Conservation (phyloP, 1,140 invertebrate species). For the Drosophila erecta region DNA sequence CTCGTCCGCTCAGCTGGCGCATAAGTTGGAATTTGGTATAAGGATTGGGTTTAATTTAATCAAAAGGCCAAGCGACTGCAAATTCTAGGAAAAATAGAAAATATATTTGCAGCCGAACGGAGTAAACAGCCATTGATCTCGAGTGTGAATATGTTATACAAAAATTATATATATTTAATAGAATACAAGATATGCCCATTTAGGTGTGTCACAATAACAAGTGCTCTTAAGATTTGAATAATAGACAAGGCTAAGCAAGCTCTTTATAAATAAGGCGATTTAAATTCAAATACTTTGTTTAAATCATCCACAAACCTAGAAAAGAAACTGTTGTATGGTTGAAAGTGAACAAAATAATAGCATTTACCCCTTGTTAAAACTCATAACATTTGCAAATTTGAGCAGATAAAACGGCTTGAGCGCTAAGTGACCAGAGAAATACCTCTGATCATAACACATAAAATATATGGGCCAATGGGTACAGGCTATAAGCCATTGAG, state of each 20-base stretch:
- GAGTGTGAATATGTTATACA: too few relatives aligned
- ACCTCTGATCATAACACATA: conserved; percentile 1
- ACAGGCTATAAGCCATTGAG: neutral
- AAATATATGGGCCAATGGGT: conserved; percentile 1
- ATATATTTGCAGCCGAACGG: neutral
- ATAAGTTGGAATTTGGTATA: conserved; percentile 35
- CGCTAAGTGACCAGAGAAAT: neutral
- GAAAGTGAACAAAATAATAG: too few relatives aligned
- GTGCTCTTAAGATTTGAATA: too few relatives aligned
- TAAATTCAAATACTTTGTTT: too few relatives aligned
- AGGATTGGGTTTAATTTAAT: conserved; percentile 62
- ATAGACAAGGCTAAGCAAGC: too few relatives aligned
- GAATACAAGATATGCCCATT: too few relatives aligned
- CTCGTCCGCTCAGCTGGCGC: conserved; percentile 2
- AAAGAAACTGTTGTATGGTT: too few relatives aligned
- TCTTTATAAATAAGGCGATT: too few relatives aligned
- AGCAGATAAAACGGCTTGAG: neutral
- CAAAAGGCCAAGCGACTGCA: conserved; percentile 40
- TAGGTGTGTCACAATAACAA: too few relatives aligned
- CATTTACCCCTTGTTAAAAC: too few relatives aligned
- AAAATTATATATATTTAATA: too few relatives aligned
- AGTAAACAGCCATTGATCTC: neutral
- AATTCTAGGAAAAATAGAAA: conserved; percentile 5
- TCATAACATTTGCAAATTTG: neutral
- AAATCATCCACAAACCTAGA: too few relatives aligned